Evolutionary conservation across 2,797 vertebrate species (phyloP), one percentile per base, ranked within the genome.

Genomic region (Clarias pachynema): DNA sequence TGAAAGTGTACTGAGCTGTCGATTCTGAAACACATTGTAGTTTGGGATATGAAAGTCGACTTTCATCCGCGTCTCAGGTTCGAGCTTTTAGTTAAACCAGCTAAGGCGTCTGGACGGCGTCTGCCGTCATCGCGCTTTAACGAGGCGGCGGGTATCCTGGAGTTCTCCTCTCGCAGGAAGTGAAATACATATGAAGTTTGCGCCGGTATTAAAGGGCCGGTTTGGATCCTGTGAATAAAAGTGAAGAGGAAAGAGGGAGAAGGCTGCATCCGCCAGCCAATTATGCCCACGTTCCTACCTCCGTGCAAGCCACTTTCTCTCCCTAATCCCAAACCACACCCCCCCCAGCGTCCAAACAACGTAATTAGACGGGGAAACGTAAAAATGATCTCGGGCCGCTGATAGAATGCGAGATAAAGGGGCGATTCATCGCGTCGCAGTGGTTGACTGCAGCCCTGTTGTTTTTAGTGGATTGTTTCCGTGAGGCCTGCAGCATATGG

Each of bases 391-490:
- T 72, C 6, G 66, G 66, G 79, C 75, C 70, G 37, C 79, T 87
- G 83, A 82, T 87, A 82, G 86, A 85, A 86, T 78, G 82, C 82
- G 81, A 87, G 88, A 90, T 88, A 89, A 90, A 87, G 88, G 86
- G 84, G 86, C 84, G 56, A 91, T 90, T 91, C 89, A 90, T 89
- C 86, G 85, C 87, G 88, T 88, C 89, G 85, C 78, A 86, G 85
- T 85, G 85, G 87, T 91, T 87, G 86, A 92, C 88, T 86, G 84
- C 79, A 72, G 83, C 84, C 81, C 86, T 92, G 91, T 91, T 91
- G 89, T 91, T 91, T 91, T 91, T 91, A 89, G 89, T 85, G 69
- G 90, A 90, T 90, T 90, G 90, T 90, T 91, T 91, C 88, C 86
- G 74, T 84, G 84, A 91, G 88, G 89, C 86, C 87, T 87, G 85